These are phyloP conservation scores for Periophthalmus modestus DNA, from an alignment of 2,113 vertebrate genomes.

Conservation along the genomic window DNA sequence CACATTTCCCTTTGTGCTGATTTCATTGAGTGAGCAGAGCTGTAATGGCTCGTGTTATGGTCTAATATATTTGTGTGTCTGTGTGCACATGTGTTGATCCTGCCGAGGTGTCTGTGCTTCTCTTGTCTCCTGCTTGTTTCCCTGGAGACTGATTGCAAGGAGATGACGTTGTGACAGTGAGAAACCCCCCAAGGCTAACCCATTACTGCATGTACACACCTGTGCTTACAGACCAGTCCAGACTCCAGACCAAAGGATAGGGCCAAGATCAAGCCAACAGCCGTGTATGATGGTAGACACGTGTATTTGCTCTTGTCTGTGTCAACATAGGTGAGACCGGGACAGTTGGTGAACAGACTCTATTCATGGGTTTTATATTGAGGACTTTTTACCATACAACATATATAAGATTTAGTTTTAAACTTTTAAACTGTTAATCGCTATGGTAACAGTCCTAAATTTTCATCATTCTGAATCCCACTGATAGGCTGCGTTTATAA, in stretches of 20 bases:
- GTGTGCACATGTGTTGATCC: constrained; percentile 44
- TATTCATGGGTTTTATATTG: neutral
- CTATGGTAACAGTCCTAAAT: too few relatives aligned
- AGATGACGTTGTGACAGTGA: constrained; percentile 53
- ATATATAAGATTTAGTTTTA: too few relatives aligned
- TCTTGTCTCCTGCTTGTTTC: constrained; percentile 67
- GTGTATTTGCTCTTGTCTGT: constrained; percentile 42
- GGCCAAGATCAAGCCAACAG: neutral
- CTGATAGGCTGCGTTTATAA: too few relatives aligned
- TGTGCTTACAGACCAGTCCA: constrained; percentile 32
- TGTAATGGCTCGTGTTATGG: constrained; percentile 63
- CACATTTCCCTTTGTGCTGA: constrained; percentile 49
- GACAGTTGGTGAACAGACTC: constrained; percentile 2
- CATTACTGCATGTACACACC: constrained; percentile 36
- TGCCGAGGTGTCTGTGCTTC: constrained; percentile 54
- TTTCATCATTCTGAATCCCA: too few relatives aligned
- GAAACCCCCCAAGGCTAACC: constrained; percentile 59
- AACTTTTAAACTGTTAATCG: too few relatives aligned
- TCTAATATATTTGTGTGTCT: constrained; percentile 45
- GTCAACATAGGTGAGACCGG: constrained; percentile 30
- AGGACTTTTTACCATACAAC: too few relatives aligned
- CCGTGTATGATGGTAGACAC: constrained; percentile 15
- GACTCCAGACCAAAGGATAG: constrained; percentile 14
- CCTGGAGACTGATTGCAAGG: constrained; percentile 74
- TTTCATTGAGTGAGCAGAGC: constrained; percentile 69